Base-by-base conservation (phyloP, 2,797 vertebrate genomes). In the Ctenosaura bakeri region DNA sequence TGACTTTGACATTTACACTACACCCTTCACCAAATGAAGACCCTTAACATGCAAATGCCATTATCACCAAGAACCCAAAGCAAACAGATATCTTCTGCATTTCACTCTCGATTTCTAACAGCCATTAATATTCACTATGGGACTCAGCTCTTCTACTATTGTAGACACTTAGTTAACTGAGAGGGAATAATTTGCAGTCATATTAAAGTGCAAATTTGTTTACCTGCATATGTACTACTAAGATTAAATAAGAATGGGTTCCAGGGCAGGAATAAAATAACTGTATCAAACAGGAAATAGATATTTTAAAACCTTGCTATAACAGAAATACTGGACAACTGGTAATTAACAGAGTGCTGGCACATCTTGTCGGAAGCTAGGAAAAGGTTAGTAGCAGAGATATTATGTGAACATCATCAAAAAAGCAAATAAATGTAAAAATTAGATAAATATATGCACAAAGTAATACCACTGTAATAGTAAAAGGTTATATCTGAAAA, bases 201-300 rank as follows among this genome's bases (percentile, higher is more conserved):
- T 94, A 97, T 95, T 96, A 96, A 93, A 94, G 96, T 96, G 96
- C 96, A 96, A 97, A 90, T 87, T 78, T 90, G 90, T 97, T 96
- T 97, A 95, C 94, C 91, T 94, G 95, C 96, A 94, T 94, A 96
- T 93, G 90, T 93, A 97, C 95, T 94, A 96, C 94, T 93, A 95
- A 93, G 92, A 93, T 90, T 95, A 95, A 95, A 97, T 90, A 94
- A 89, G 90, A 95, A 95, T 94, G 91, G 93, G 91, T 89, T 95
- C 92, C 95, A 95, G 95, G 93, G 90, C 88, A 94, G 93, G 92
- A 87, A 90, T 84, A 96, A 94, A 95, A 93, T 94, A 95, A 95
- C 91, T 95, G 92, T 94, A 96, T 90, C 88, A 80, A 89, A 77
- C 66, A 24, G 66, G 94, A 29, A 92, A 94, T 84, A 88, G 88